Conservation (phyloP, 2,888 invertebrate genomes). For the Lasioglossum pauxillum region DNA sequence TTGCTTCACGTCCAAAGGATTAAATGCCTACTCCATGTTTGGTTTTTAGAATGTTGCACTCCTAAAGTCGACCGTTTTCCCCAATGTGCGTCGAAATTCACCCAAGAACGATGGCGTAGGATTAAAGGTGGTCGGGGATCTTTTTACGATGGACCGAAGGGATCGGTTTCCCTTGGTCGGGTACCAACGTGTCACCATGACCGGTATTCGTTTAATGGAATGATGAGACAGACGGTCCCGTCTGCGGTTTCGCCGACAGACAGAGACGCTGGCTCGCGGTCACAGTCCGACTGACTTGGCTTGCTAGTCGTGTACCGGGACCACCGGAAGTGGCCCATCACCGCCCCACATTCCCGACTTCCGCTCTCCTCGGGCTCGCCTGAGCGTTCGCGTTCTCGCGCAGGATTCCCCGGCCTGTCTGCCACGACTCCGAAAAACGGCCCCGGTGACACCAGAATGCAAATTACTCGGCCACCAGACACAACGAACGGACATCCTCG, state of each 20-base stretch:
- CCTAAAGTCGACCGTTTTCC: no score
- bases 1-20: no score
- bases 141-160: background rate
- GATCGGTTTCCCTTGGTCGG: slow-evolving; percentile 16
- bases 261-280: slow-evolving; percentile 52
- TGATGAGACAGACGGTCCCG: slow-evolving; percentile 78
- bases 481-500: background rate
- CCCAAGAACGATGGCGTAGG: background rate
- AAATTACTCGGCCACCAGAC: slow-evolving; percentile 28
- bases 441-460: slow-evolving; percentile 31
- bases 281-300: slow-evolving; percentile 73
- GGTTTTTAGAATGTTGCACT: no score
- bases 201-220: slow-evolving; percentile 74
- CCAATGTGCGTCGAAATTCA: no score
- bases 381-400: slow-evolving; percentile 23
- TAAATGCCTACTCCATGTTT: no score
- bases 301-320: slow-evolving; percentile 73
- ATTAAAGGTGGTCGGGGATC: background rate
- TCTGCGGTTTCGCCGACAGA: slow-evolving; percentile 76
- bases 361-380: slow-evolving; percentile 74
- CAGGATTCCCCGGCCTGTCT: slow-evolving; percentile 19
- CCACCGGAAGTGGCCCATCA: slow-evolving; percentile 82
- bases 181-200: slow-evolving; percentile 44
- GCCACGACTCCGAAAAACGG: slow-evolving; percentile 19
- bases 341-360: slow-evolving; percentile 81